Evolutionary conservation across 2,797 vertebrate species (phyloP).

Genomic region (Chromobotia macracanthus): DNA sequence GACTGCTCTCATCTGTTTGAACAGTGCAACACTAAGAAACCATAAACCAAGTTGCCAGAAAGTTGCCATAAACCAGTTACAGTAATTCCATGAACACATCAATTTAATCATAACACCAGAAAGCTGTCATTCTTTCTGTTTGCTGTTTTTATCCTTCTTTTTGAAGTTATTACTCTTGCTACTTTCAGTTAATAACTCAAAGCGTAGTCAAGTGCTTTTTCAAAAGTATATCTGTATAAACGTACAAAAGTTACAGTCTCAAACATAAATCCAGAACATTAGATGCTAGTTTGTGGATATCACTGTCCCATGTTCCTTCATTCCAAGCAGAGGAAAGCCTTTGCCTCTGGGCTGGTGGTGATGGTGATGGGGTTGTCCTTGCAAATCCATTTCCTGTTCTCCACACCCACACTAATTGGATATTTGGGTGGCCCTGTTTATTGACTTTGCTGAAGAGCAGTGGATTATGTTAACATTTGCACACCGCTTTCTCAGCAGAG

Average conservation of each 20-base stretch:
- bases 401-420: constrained; percentile 96
- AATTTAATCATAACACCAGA: constrained; percentile 6
- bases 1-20: constrained; percentile 62
- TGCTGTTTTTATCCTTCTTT: constrained; percentile 44
- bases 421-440: constrained; percentile 99
- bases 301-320: constrained; percentile 58
- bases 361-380: constrained; percentile 71
- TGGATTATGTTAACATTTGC: constrained; percentile 94
- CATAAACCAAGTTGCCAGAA: constrained; percentile 45
- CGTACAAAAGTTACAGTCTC: too few relatives aligned
- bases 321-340: constrained; percentile 32
- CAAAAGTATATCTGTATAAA: too few relatives aligned
- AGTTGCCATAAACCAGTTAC: constrained; percentile 69
- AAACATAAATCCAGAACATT: background rate
- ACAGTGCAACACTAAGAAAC: constrained; percentile 71
- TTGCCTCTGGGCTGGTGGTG: constrained; percentile 56
- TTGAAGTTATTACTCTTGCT: too few relatives aligned
- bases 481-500: constrained; percentile 96
- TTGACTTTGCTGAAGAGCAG: constrained; percentile 97
- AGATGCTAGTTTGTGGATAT: constrained; percentile 12
- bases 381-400: constrained; percentile 91
- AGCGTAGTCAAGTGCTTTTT: too few relatives aligned
- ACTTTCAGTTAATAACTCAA: too few relatives aligned
- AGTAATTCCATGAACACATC: constrained; percentile 64
- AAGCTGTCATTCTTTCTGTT: constrained; percentile 5